Evolutionary conservation across 2,888 invertebrate genomes (phyloP).

Genomic region (Tenthredo distinguenda): DNA sequence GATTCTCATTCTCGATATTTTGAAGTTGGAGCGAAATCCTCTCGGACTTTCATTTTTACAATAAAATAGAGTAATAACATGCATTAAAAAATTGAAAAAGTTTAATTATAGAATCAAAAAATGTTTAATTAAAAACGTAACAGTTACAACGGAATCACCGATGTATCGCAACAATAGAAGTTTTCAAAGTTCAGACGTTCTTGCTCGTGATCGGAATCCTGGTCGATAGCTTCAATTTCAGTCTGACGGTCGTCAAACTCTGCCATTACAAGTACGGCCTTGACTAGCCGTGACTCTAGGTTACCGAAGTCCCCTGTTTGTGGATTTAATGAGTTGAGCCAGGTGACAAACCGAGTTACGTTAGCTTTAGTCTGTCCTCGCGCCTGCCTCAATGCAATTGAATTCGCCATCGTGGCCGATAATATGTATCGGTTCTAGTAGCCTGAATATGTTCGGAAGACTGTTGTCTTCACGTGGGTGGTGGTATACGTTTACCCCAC

Average conservation of each 20-base stretch:
- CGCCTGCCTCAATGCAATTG: not conserved
- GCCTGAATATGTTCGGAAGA: not conserved
- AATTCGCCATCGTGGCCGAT: not conserved
- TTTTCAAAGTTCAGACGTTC: conserved; percentile 49
- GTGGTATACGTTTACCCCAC: conserved; percentile 20
- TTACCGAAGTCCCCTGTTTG: not conserved
- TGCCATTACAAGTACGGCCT: not conserved
- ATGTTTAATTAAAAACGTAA: no score
- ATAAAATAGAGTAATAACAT: no score
- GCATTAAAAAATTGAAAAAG: no score
- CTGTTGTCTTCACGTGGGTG: conserved; percentile 6
- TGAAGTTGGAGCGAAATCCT: no score
- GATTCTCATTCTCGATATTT: no score
- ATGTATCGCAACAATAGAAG: no score
- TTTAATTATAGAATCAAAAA: no score
- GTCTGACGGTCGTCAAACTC: conserved; percentile 30
- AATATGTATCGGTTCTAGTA: not conserved
- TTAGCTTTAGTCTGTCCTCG: not conserved
- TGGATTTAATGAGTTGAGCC: conserved; percentile 1
- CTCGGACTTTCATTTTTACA: no score
- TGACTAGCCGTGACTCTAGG: not conserved
- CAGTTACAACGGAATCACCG: no score
- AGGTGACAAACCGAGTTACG: not conserved
- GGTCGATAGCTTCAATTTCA: conserved; percentile 27
- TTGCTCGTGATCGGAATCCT: not conserved